phyloP scores from a whole-genome alignment of 2,888 invertebrate genomes.

The Cloeon dipterum region DNA sequence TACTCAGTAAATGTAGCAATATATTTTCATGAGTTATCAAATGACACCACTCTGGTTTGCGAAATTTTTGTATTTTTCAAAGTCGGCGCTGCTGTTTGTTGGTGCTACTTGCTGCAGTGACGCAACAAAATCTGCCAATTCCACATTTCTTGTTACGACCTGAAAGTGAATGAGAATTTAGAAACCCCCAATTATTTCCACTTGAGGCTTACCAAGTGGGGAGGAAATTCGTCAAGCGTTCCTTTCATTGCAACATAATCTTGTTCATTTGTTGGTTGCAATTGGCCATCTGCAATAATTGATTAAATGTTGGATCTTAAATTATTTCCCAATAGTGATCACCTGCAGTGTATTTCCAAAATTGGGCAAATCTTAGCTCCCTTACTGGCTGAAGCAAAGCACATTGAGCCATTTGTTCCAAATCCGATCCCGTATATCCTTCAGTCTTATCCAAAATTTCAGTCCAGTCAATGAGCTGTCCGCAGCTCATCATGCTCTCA shows the following conservation, averaged over 20 bases:
- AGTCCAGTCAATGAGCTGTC: slow-evolving; percentile 15
- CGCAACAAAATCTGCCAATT: not conserved
- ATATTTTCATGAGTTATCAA: not conserved
- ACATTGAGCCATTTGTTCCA: slow-evolving; percentile 21
- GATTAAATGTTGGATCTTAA: not conserved
- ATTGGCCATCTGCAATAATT: not conserved
- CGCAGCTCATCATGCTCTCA: no score
- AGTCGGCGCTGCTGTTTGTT: not conserved
- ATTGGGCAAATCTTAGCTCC: slow-evolving; percentile 19
- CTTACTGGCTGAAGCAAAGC: slow-evolving; percentile 23
- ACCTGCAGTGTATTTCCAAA: slow-evolving; percentile 14
- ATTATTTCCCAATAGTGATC: not conserved
- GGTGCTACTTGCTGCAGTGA: not conserved
- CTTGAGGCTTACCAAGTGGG: not conserved
- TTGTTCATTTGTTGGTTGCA: not conserved
- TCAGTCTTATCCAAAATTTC: slow-evolving; percentile 20
- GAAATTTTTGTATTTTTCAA: not conserved
- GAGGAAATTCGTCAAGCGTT: not conserved
- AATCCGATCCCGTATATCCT: slow-evolving; percentile 29
- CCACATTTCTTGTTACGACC: not conserved
- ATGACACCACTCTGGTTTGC: not conserved
- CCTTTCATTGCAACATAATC: not conserved
- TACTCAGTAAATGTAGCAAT: no score
- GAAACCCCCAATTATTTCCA: not conserved
- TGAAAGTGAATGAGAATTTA: no score